Evolutionary conservation across 2,888 invertebrate species (phyloP), one percentile per base, ranked within the genome.

Genomic region (Pristionchus exspectatus): DNA sequence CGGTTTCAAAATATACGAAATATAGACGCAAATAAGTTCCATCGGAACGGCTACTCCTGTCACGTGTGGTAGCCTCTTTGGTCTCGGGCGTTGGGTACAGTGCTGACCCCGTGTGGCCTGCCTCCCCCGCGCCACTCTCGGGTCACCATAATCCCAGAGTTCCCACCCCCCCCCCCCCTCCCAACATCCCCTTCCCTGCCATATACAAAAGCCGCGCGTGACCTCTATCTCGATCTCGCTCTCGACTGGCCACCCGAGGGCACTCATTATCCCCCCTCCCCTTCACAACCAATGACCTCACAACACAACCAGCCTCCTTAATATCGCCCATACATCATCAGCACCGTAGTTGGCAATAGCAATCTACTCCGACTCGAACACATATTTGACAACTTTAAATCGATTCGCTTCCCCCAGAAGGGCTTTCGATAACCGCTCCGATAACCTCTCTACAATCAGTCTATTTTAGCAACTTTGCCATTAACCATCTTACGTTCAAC

Each of bases 31-130:
- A 9, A 50, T 9, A 24, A 24, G 59, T 14, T 21, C 59, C 59
- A 18, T 18, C 59, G 59, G 44, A 56, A 56, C 56, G n/a, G 30
- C 33, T 18, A 33, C 38, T 3, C 72, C 30, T 14, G 74, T 74
- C 74, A 74, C 74, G 74, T 74, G 74, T 38, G 33, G 38, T 21
- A 21, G 38, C 74, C 74, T 38, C 74, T n/a, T n/a, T 74, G 72
- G 38, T 18, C 59, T 1, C 59, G n/a, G n/a, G n/a, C n/a, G n/a
- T 74, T 14, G 0, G 38, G 72, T 33, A 14, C 38, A 14, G 74
- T 9, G 38, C 7, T 81, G 81, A 81, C 81, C 81, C 18, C 50
- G 27, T 7, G 27, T 27, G 81, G 9, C 81, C 81, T 50, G 54
- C 27, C 38, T 44, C 50, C 44, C 44, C 81, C 27, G 24, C 50